Evolutionary conservation across 2,888 invertebrate species (phyloP).

Genomic region (Idaea straminata): DNA sequence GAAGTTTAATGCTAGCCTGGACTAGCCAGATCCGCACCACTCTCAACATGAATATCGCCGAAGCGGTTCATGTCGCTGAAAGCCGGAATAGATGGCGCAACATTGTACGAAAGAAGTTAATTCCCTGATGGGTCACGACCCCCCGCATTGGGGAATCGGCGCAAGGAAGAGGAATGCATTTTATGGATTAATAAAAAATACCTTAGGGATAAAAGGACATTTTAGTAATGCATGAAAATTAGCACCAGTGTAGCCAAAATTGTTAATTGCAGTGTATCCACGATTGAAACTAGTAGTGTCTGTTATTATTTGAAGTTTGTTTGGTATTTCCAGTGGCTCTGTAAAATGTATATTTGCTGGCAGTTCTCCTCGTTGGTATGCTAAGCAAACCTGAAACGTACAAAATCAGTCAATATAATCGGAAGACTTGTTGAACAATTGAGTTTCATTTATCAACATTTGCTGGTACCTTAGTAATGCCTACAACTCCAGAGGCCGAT

Average conservation of each 20-base stretch:
- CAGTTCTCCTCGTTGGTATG: constrained; percentile 45
- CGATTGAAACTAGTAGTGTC: constrained; percentile 40
- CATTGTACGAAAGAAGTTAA: no score
- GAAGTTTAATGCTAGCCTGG: no score
- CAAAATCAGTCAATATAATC: no score
- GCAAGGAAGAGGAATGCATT: no score
- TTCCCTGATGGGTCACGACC: no score
- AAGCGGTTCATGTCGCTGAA: no score
- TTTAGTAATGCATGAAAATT: constrained; percentile 46
- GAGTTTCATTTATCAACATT: no score
- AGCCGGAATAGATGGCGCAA: no score
- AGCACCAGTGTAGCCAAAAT: constrained; percentile 40
- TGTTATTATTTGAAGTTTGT: constrained; percentile 40
- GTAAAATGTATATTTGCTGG: constrained; percentile 49
- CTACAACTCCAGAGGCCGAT: constrained; percentile 57
- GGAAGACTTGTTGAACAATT: no score
- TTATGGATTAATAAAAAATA: constrained; percentile 15
- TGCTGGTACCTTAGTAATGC: constrained; percentile 72
- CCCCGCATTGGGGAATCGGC: no score
- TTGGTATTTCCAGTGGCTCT: constrained; percentile 37
- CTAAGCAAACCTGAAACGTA: constrained; percentile 42
- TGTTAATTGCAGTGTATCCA: constrained; percentile 43
- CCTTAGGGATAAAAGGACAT: constrained; percentile 47
- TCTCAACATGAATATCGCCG: no score
- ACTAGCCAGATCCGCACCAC: no score